Evolutionary conservation across 1,140 invertebrate species (phyloP).

Genomic region (Zophobas atratus): DNA sequence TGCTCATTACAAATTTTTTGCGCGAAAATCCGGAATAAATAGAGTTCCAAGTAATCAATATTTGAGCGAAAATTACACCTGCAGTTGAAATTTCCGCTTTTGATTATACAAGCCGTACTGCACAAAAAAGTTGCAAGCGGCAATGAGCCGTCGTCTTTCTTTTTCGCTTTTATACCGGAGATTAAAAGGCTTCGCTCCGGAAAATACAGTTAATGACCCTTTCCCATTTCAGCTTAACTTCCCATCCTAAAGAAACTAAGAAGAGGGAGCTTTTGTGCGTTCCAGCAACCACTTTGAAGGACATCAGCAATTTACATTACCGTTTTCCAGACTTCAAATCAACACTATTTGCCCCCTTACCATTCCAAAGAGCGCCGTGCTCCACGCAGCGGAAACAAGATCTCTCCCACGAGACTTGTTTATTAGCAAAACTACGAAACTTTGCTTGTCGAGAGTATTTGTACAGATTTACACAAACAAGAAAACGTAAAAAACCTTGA

Average conservation of each 20-base stretch:
- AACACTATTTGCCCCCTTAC: too few species aligned
- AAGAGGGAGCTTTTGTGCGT: not conserved
- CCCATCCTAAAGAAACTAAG: not conserved
- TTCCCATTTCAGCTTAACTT: conserved; percentile 8
- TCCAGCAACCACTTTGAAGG: not conserved
- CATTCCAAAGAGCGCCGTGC: too few species aligned
- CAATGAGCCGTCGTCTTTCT: too few species aligned
- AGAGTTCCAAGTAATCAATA: too few species aligned
- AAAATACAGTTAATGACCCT: conserved; percentile 7
- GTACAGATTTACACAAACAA: conserved; percentile 32
- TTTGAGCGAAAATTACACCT: too few species aligned
- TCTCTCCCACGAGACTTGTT: conserved; percentile 19
- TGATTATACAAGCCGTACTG: too few species aligned
- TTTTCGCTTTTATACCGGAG: conserved; percentile 10
- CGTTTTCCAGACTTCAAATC: not conserved
- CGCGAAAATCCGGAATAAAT: too few species aligned
- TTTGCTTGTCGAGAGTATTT: conserved; percentile 23
- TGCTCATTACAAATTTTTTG: too few species aligned
- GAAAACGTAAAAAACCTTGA: conserved; percentile 26
- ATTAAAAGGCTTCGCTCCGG: not conserved
- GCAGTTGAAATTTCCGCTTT: too few species aligned
- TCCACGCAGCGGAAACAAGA: conserved; percentile 1
- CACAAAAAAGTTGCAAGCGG: too few species aligned
- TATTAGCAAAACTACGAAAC: conserved; percentile 5
- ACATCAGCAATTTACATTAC: not conserved